Base-by-base conservation (phyloP, 2,888 invertebrate genomes). In the Drosophila meridionalis region DNA sequence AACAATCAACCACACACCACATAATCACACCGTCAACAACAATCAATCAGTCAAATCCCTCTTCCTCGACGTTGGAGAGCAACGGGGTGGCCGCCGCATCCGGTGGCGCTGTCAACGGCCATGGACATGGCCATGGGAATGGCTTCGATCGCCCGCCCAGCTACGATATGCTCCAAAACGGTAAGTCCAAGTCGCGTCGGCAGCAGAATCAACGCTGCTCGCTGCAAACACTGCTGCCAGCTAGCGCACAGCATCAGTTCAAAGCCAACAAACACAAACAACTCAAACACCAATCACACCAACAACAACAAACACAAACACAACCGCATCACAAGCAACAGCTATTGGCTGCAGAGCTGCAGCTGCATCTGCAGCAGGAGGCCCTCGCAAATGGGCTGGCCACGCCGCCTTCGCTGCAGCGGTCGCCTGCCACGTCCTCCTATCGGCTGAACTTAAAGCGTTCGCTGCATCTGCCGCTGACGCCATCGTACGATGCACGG, bases 101-200 rank as follows among this genome's bases (percentile, higher is more conserved):
- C 32, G 66, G 67, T 14, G 82, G 57, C 43, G 65, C 63, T 14
- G 77, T 65, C 72, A 89, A 89, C 52, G 74, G 82, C 20, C 83
- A 87, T 59, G 81, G 77, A 28, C 57, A 57, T 53, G 76, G 78
- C 20, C 74, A 57, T 52, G 61, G 38, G 42, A 83, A 77, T 50
- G 80, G 86, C 67, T 73, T 87, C 64, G 85, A 86, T 57, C 83
- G 88, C 30, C 90, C 88, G 61, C 93, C 93, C 83, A 93, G 93
- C 86, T 93, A 93, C 79, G 93, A 93, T 81, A 93, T 93, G 89
- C 92, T 93, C 75, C 93, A 93, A 89, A 93, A 93, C 80, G 93
- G 93, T 93, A 93, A 93, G 93, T 93, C 92, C 87, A 93, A 93
- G 93, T 93, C 92, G 84, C 92, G 90, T 78, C 90, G 91, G 73